Evolutionary conservation across 2,113 vertebrate species (phyloP).

Genomic region (Rhinoderma darwinii): DNA sequence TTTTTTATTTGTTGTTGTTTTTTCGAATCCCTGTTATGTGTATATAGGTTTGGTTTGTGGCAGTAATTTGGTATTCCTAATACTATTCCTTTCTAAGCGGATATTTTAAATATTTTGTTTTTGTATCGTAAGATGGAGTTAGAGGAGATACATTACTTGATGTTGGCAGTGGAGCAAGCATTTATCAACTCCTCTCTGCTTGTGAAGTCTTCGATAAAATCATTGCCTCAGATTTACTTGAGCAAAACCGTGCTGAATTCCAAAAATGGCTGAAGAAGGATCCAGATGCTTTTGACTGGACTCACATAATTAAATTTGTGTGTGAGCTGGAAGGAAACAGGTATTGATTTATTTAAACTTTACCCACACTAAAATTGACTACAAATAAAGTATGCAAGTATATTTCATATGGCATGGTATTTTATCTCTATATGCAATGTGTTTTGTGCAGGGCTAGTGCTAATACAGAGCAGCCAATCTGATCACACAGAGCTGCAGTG

Average conservation of each 20-base stretch:
- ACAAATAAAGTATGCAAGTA: not conserved
- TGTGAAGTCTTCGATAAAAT: not conserved
- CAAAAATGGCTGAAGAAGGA: slow-evolving; percentile 15
- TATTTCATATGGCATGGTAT: no score
- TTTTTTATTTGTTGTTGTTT: no score
- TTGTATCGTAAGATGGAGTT: not conserved
- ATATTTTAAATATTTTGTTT: not conserved
- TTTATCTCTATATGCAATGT: no score
- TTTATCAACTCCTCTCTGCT: not conserved
- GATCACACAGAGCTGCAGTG: no score
- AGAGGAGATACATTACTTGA: not conserved
- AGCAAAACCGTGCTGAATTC: not conserved
- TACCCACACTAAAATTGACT: not conserved
- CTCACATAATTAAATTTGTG: not conserved
- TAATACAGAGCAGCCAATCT: no score
- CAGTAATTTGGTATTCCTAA: no score
- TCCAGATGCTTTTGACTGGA: not conserved
- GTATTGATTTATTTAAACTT: not conserved
- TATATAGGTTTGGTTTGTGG: no score
- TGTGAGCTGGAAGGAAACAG: not conserved
- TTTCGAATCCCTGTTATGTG: no score
- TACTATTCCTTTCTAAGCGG: no score
- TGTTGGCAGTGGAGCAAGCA: not conserved
- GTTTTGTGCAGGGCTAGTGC: no score
- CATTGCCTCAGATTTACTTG: not conserved